Evolutionary conservation across 2,888 invertebrate species (phyloP).

Genomic region (Baronia brevicornis): DNA sequence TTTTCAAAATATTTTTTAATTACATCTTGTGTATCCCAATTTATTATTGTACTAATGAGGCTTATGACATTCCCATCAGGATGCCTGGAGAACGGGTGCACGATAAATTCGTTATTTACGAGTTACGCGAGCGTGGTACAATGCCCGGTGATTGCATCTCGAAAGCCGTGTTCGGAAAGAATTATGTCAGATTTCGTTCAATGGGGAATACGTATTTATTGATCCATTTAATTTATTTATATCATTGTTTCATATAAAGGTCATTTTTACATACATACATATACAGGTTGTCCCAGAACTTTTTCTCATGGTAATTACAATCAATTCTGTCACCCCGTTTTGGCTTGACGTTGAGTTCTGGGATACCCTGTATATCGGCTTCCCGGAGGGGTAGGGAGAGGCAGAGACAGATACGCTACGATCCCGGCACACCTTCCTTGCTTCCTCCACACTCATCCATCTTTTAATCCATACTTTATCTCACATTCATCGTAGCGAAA

Average conservation of each 20-base stretch:
- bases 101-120: slow-evolving; percentile 47
- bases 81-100: slow-evolving; percentile 20
- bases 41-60: too few relatives aligned
- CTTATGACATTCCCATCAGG: slow-evolving; percentile 13
- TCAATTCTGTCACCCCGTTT: too few relatives aligned
- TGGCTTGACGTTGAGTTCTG: too few relatives aligned
- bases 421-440: not conserved
- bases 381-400: not conserved
- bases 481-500: too few relatives aligned
- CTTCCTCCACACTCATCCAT: not conserved
- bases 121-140: slow-evolving; percentile 21
- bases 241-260: too few relatives aligned
- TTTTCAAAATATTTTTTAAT: slow-evolving; percentile 5
- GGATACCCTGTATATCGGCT: not conserved
- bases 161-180: slow-evolving; percentile 2
- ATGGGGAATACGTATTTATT: slow-evolving; percentile 3
- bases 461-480: not conserved
- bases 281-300: too few relatives aligned
- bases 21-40: slow-evolving; percentile 2
- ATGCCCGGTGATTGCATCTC: slow-evolving; percentile 26
- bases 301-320: too few relatives aligned
- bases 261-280: too few relatives aligned
- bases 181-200: slow-evolving; percentile 3
- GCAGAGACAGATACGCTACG: not conserved
- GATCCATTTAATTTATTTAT: too few relatives aligned